These are phyloP conservation scores for Corapipo altera DNA, from an alignment of 2,113 vertebrate genomes.

Conservation along the genomic window DNA sequence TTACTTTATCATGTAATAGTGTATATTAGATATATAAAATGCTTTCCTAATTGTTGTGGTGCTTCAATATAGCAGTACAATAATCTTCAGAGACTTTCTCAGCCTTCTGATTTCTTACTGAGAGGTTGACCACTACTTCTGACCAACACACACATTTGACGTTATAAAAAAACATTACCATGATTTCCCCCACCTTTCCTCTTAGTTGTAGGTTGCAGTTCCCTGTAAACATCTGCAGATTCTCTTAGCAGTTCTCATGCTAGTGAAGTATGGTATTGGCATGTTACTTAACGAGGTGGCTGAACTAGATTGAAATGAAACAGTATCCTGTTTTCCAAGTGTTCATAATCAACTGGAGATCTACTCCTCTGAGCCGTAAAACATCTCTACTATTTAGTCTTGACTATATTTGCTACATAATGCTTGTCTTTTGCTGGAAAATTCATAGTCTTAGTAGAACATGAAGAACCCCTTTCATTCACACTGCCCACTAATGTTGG, in stretches of 20 bases:
- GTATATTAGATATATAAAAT: not conserved
- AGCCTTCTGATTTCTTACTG: not conserved
- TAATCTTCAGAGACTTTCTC: not conserved
- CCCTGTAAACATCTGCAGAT: not conserved
- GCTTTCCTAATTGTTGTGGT: not conserved
- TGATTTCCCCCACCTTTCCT: not conserved
- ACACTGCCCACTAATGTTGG: not conserved
- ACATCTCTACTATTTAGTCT: not conserved
- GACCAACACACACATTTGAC: not conserved
- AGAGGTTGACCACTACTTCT: not conserved
- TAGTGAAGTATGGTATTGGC: not conserved
- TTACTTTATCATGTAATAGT: not conserved
- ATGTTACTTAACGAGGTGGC: not conserved
- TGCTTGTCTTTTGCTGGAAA: not conserved
- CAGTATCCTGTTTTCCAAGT: not conserved
- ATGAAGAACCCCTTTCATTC: not conserved
- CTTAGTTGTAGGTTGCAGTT: not conserved
- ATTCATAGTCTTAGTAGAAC: not conserved
- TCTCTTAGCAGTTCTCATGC: not conserved
- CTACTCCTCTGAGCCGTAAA: not conserved
- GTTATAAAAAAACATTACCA: not conserved
- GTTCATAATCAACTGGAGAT: not conserved
- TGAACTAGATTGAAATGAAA: not conserved
- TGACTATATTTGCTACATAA: not conserved
- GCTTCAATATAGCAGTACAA: not conserved